A percentile compares a stretch with the other conserved stretches of the same genome.
Evolutionary conservation across 1,140 invertebrate genomes (phyloP).

Genomic region (Episyrphus balteatus): DNA sequence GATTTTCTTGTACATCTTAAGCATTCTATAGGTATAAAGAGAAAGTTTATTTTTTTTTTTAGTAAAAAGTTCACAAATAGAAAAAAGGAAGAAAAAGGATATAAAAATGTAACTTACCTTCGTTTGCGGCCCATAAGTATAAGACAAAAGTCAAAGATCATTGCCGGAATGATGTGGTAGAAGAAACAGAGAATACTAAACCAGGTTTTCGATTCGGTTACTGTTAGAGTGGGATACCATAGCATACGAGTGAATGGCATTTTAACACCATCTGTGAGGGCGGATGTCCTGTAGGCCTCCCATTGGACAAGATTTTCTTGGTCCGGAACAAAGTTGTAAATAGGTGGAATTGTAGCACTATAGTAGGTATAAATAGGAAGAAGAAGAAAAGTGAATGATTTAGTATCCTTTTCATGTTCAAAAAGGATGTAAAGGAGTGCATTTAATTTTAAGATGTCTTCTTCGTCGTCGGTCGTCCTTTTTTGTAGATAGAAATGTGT

Average conservation of each 20-base stretch:
- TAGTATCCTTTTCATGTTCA: no score
- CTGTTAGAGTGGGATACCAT: constrained; percentile 43
- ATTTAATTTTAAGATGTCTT: background rate
- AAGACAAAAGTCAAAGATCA: constrained; percentile 43
- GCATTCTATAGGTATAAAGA: constrained; percentile 47
- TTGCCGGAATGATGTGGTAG: constrained; percentile 48
- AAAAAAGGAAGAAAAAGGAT: constrained; percentile 12
- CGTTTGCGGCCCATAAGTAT: constrained; percentile 43
- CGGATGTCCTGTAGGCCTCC: constrained; percentile 43
- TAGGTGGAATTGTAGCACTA: constrained; percentile 37
- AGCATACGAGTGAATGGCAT: constrained; percentile 37
- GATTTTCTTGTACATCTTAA: constrained; percentile 61
- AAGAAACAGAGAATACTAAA: constrained; percentile 41
- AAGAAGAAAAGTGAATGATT: constrained; percentile 1
- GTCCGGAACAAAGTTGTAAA: constrained; percentile 63
- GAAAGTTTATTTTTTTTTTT: no score
- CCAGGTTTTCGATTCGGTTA: constrained; percentile 38
- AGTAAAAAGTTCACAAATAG: no score
- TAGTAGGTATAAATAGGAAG: constrained; percentile 16
- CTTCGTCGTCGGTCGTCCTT: no score
- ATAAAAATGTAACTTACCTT: constrained; percentile 32
- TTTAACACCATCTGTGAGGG: constrained; percentile 34
- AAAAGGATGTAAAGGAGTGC: no score
- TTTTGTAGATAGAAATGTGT: background rate
- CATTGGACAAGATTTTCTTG: constrained; percentile 55